Evolutionary conservation across 2,797 vertebrate species (phyloP).

Genomic region (Stomatorhinus walkeri): DNA sequence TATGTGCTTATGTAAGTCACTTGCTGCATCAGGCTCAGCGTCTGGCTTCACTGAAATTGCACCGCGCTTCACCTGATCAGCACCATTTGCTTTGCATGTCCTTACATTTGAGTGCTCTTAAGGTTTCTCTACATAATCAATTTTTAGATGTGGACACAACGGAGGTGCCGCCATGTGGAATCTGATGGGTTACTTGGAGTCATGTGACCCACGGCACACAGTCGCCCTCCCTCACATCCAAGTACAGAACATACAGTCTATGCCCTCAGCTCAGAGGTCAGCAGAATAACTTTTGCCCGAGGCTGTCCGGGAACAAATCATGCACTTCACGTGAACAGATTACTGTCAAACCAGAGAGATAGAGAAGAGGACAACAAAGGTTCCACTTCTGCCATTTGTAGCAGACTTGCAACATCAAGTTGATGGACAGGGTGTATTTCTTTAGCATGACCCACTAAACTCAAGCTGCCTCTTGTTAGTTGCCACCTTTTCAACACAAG

Average conservation of each 20-base stretch:
- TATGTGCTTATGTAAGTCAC: background rate
- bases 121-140: background rate
- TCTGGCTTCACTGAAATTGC: background rate
- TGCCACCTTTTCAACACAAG: background rate
- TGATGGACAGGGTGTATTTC: background rate
- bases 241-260: background rate
- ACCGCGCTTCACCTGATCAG: background rate
- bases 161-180: background rate
- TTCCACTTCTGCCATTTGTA: background rate
- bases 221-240: background rate
- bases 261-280: conserved; percentile 13
- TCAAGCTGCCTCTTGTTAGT: background rate
- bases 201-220: background rate
- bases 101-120: too few relatives aligned
- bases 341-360: background rate
- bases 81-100: background rate
- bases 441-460: background rate
- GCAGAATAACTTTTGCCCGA: conserved; percentile 16
- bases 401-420: background rate
- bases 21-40: background rate
- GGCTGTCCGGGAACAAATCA: background rate
- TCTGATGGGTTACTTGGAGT: background rate
- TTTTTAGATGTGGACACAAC: background rate
- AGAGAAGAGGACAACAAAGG: background rate
- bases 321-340: background rate